These are phyloP conservation scores for Lasioglossum lativentre DNA, from an alignment of 2,888 invertebrate genomes.

Conservation along the genomic window DNA sequence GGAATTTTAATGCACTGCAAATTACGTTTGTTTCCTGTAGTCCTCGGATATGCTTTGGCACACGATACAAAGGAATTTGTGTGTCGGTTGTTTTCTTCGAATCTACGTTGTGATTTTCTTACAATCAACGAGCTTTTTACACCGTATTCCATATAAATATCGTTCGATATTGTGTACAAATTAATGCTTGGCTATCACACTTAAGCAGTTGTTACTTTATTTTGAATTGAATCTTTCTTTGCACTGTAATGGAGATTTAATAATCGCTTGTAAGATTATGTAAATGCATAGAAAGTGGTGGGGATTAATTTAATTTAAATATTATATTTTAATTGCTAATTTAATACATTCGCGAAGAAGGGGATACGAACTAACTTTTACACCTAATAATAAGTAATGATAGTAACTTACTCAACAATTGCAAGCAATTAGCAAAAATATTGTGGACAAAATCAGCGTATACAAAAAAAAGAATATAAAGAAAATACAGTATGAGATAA, in stretches of 20 bases:
- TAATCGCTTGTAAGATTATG: neutral
- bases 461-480: neutral
- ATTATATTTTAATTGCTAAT: too few relatives aligned
- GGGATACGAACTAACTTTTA: too few relatives aligned
- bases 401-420: neutral
- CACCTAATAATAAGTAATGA: too few relatives aligned
- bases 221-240: neutral
- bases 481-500: neutral
- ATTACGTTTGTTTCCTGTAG: conserved; percentile 62
- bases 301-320: neutral
- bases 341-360: neutral
- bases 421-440: neutral
- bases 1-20: conserved; percentile 66
- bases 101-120: conserved; percentile 21
- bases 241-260: neutral
- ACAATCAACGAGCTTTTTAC: neutral
- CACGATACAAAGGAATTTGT: conserved; percentile 36
- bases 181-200: neutral
- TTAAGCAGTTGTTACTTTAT: neutral
- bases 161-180: neutral
- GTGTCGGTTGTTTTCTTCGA: neutral
- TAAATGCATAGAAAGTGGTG: neutral
- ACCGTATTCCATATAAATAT: neutral
- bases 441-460: neutral
- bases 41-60: conserved; percentile 22